Conservation (phyloP, 2,888 invertebrate species). For the Cantharis flavilabris region DNA sequence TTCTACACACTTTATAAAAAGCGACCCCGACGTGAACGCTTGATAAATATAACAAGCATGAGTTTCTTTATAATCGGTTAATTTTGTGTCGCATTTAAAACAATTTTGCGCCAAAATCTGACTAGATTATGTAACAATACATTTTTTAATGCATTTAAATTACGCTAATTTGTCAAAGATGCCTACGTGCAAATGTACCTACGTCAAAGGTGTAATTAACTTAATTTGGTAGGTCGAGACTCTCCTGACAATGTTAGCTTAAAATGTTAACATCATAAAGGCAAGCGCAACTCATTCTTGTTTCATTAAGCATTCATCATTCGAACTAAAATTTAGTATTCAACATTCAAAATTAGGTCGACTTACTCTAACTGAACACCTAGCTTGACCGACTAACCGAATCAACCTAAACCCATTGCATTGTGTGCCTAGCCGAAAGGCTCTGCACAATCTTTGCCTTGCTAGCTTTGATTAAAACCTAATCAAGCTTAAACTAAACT, state of each 20-base stretch:
- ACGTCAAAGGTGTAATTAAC: neutral
- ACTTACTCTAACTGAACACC: neutral
- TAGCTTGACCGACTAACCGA: neutral
- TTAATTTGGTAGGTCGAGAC: neutral
- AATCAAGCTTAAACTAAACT: too few species aligned
- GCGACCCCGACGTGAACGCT: slow-evolving; percentile 3
- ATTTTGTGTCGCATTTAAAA: slow-evolving; percentile 26
- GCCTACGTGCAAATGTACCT: neutral
- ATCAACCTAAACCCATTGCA: neutral
- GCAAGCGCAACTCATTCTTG: neutral
- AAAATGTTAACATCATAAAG: neutral
- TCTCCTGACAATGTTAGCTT: neutral
- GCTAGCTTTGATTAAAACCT: too few species aligned
- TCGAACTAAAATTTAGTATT: neutral
- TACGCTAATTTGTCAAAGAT: neutral
- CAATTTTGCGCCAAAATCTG: slow-evolving; percentile 15
- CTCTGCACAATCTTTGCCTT: neutral
- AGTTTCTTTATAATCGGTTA: slow-evolving; percentile 18
- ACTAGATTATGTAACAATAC: neutral
- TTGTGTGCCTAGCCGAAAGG: neutral
- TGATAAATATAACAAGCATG: slow-evolving; percentile 15
- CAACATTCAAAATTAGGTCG: neutral
- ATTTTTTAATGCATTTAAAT: neutral
- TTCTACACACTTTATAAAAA: slow-evolving; percentile 5
- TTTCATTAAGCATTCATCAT: neutral